phyloP scores from a whole-genome alignment of 2,797 vertebrate genomes.

The Okamejei kenojei region DNA sequence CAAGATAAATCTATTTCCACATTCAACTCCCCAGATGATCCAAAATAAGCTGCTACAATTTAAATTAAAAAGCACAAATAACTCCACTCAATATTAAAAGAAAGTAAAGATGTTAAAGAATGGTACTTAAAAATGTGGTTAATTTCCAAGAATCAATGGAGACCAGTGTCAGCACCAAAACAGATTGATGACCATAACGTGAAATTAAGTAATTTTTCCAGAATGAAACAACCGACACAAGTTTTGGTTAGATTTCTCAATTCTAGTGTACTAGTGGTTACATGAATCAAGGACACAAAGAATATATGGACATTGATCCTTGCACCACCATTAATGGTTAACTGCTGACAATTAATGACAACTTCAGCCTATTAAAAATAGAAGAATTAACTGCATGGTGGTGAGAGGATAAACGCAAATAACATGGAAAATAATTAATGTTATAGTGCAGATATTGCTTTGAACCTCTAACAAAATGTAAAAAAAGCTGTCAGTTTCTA shows the following conservation, averaged over 20 bases:
- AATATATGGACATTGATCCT: background rate
- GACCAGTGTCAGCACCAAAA: background rate
- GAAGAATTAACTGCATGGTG: no score
- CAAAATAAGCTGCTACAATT: no score
- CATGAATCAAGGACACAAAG: background rate
- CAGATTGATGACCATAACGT: background rate
- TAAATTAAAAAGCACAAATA: background rate
- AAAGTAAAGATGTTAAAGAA: background rate
- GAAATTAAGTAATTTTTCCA: slow-evolving; percentile 7
- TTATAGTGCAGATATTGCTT: background rate
- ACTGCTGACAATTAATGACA: background rate
- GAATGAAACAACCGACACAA: background rate
- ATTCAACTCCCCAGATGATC: background rate
- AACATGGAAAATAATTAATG: background rate
- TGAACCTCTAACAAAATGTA: background rate
- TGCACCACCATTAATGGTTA: background rate
- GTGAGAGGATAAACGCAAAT: no score
- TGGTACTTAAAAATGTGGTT: background rate
- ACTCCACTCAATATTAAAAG: background rate
- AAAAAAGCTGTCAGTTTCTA: background rate
- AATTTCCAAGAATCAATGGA: background rate
- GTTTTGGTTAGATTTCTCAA: background rate
- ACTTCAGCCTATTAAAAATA: background rate
- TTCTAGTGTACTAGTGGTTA: background rate
- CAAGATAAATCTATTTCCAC: background rate